Conservation (phyloP, 1,140 invertebrate species). For the Neocloeon triangulifer region DNA sequence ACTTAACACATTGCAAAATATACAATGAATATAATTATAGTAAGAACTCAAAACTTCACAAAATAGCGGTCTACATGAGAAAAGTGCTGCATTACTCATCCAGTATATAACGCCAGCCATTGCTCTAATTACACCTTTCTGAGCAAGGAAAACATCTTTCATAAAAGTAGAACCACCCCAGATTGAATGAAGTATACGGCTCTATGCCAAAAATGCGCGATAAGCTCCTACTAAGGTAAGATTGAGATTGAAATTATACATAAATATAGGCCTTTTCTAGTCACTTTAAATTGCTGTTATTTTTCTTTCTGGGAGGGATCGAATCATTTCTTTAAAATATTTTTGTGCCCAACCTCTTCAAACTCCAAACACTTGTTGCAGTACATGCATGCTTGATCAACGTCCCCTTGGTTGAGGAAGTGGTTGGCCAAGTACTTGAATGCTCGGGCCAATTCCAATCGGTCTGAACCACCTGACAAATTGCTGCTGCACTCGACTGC, state of each 20-base stretch:
- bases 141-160: neutral
- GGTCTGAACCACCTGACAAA: slow-evolving; percentile 26
- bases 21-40: no score
- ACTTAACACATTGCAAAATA: no score
- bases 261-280: neutral
- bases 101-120: neutral
- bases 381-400: slow-evolving; percentile 73
- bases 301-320: neutral
- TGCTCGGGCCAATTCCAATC: slow-evolving; percentile 57
- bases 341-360: slow-evolving; percentile 28
- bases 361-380: slow-evolving; percentile 83
- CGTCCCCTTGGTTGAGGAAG: slow-evolving; percentile 51
- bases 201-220: neutral
- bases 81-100: neutral
- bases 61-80: neutral
- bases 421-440: slow-evolving; percentile 81
- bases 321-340: neutral
- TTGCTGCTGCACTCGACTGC: slow-evolving; percentile 9
- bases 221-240: neutral
- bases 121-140: neutral
- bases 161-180: no score
- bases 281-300: neutral
- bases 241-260: neutral
- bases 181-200: no score
- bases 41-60: no score